Evolutionary conservation across 2,888 invertebrate species (phyloP).

Genomic region (Lysandra coridon): DNA sequence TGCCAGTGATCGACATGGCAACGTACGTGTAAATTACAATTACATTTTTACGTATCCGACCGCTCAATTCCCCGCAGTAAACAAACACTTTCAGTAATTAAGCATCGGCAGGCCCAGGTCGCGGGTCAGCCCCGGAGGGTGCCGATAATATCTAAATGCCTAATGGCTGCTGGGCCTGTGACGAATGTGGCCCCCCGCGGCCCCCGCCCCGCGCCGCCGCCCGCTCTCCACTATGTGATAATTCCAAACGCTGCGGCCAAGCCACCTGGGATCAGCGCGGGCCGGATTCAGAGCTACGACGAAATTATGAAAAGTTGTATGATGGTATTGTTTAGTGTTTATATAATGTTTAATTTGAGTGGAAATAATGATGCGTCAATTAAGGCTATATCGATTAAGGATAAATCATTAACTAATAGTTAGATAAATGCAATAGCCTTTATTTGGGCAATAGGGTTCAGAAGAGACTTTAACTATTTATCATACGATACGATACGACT

Average conservation of each 20-base stretch:
- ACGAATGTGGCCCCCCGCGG: slow-evolving; percentile 69
- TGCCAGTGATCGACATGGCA: neutral
- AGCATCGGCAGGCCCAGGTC: slow-evolving; percentile 73
- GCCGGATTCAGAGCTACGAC: slow-evolving; percentile 54
- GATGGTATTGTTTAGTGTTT: neutral
- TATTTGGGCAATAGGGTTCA: too few relatives aligned
- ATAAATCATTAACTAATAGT: too few relatives aligned
- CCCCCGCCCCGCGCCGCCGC: slow-evolving; percentile 40
- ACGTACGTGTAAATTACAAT: slow-evolving; percentile 17
- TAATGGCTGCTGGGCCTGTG: slow-evolving; percentile 82
- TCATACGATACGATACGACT: too few relatives aligned
- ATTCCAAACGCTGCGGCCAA: slow-evolving; percentile 81
- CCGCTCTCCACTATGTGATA: slow-evolving; percentile 79
- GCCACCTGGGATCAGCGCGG: slow-evolving; percentile 79
- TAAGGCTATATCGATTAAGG: too few relatives aligned
- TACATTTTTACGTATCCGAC: slow-evolving; percentile 4
- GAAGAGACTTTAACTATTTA: too few relatives aligned
- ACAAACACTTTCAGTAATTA: slow-evolving; percentile 78
- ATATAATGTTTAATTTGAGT: neutral
- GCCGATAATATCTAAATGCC: slow-evolving; percentile 81
- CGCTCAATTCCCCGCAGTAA: slow-evolving; percentile 46
- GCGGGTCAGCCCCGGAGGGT: slow-evolving; percentile 73
- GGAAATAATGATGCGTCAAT: too few relatives aligned
- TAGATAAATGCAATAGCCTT: too few relatives aligned
- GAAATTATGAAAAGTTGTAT: slow-evolving; percentile 23